Evolutionary conservation across 1,140 invertebrate genomes (phyloP), one percentile per base, ranked within the genome.

Genomic region (Hyles vespertilio): DNA sequence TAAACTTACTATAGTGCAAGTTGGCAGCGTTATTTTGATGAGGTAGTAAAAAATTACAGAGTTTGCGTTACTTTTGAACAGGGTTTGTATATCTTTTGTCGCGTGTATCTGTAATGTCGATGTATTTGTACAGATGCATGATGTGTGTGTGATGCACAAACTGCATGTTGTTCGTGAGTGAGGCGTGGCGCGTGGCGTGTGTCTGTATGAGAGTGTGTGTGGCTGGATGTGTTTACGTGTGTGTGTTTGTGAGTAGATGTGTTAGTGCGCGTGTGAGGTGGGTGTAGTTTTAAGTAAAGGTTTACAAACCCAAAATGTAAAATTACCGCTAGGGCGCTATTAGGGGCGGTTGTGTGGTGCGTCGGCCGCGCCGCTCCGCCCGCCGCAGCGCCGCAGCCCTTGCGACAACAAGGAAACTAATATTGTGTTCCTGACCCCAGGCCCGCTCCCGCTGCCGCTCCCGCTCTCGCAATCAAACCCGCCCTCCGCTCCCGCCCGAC

Each of bases 381-480:
- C 79, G 82, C 87, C 74, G 82, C 82, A 68, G 79, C 78, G 82
- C 85, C 84, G 85, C 81, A 84, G 81, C 87, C 89, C 87, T 89
- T 89, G 87, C 87, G 88, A 90, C 83, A 90, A 90, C 89, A 90
- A 90, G 79, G 87, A 90, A 89, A 90, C 89, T 89, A 89, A 88
- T 89, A 89, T 88, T 89, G 80, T 87, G 86, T 85, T 88, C 89
- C 85, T 87, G 72, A 80, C 78, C 85, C 82, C 74, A 65, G 69
- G 64, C 72, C 77, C 77, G 64, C 62, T 58, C 54, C 58, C 62
- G 61, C 74, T 72, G 58, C 65, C 75, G 64, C 70, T 64, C 70
- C 65, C 71, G 61, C 80, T 69, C 69, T 71, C 64, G 61, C 76
- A 60, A 65, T 66, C 85, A 83, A 81, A 82, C 83, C 82, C 81